Percentiles rank a stretch among this genome's conserved stretches.
phyloP scores from a whole-genome alignment of 2,888 invertebrate species.

The Mermis nigrescens region DNA sequence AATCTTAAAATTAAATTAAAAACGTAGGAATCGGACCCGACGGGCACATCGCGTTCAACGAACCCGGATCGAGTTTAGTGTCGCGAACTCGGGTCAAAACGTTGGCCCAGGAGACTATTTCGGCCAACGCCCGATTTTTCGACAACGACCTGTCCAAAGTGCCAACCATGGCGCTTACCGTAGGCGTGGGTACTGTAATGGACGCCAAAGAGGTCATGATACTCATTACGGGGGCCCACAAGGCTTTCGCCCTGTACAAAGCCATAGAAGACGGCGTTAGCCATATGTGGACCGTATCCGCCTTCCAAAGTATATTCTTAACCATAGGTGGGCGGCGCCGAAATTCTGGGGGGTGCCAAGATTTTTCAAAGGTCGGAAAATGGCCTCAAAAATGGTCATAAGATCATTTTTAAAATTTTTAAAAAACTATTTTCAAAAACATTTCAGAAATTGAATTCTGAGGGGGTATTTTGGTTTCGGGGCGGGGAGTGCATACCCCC shows the following conservation, averaged over 20 bases:
- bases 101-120: slow-evolving; percentile 80
- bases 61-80: slow-evolving; percentile 84
- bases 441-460: too few relatives aligned
- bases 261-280: slow-evolving; percentile 95
- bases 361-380: too few relatives aligned
- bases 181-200: slow-evolving; percentile 97
- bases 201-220: slow-evolving; percentile 94
- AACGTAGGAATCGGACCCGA: slow-evolving; percentile 84
- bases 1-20: slow-evolving; percentile 12
- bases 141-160: slow-evolving; percentile 79
- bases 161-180: slow-evolving; percentile 69
- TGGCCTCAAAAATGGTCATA: too few relatives aligned
- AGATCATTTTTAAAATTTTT: too few relatives aligned
- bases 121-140: slow-evolving; percentile 93
- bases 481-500: too few relatives aligned
- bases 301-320: slow-evolving; percentile 8
- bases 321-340: too few relatives aligned
- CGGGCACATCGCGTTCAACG: slow-evolving; percentile 97
- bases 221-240: slow-evolving; percentile 83
- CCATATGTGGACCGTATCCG: slow-evolving; percentile 51
- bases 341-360: too few relatives aligned
- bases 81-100: slow-evolving; percentile 91
- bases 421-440: too few relatives aligned
- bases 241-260: slow-evolving; percentile 84
- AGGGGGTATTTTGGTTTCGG: too few relatives aligned